Base-by-base conservation (phyloP, 2,797 vertebrate species). In the Peromyscus melanophrys region DNA sequence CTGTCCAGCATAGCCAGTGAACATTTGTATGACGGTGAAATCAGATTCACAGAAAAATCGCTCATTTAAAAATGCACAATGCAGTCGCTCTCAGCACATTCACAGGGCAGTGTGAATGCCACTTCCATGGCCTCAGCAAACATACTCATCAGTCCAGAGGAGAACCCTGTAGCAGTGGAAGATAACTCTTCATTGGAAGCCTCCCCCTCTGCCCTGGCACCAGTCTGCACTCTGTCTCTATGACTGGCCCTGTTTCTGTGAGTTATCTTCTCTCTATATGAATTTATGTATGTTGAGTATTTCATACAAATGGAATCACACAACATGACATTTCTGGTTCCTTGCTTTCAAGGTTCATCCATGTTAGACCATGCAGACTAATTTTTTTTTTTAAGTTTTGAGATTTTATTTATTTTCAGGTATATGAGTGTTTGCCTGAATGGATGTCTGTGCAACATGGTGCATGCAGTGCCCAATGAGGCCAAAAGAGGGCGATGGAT, bases 21-120 rank as follows among this genome's bases (percentile, higher is more conserved):
- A 87, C 92, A 86, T 87, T 94, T 88, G 92, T 82, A 92, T 69
- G 40, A 69, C 71, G 3, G 31, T 19, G 2, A 96, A 87, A 92
- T 93, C 86, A 95, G 82, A 91, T 46, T 65, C 65, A 94, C 13
- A 65, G 59, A 83, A 85, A 89, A 85, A 89, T 86, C 23, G 55
- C 43, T 31, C 46, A 83, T 69, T 17, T 87, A 19, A 34, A 86
- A 89, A 19, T 63, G 6, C 31, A 19, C 31, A 46, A 2, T 81
- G 65, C 34, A 34, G 40, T 65, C n/a, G 3, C 52, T 91, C 84
- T 88, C 83, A 11, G 46, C 21, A 75, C 6, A 12, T 80, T 46
- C 27, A 27, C 19, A n/a, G 23, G 77, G 43, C 73, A 78, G 57
- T 63, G 5, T 4, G 8, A 43, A 12, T 14, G 65, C 17, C 17